Percentiles rank a stretch among this genome's conserved stretches.
These are phyloP conservation scores for Catotricha subobsoleta DNA, from an alignment of 2,888 invertebrate species.

Conservation along the genomic window DNA sequence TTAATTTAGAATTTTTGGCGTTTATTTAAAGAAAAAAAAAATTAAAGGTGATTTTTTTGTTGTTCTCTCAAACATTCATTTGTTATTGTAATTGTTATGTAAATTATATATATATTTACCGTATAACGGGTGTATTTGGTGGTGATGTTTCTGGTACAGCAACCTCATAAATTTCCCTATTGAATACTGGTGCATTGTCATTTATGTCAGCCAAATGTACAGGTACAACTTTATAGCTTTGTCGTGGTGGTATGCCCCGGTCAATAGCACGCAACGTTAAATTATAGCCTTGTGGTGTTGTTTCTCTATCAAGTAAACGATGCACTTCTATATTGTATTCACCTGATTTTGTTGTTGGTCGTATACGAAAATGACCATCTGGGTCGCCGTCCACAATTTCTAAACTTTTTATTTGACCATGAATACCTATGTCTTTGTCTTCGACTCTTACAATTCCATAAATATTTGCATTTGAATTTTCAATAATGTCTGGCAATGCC, in stretches of 20 bases:
- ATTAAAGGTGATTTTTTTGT: too few relatives aligned
- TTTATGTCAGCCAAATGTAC: slow-evolving; percentile 65
- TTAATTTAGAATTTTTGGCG: too few relatives aligned
- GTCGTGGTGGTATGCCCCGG: slow-evolving; percentile 48
- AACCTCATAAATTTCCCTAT: slow-evolving; percentile 59
- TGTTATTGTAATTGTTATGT: too few relatives aligned
- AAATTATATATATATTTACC: too few relatives aligned
- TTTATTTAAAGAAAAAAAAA: too few relatives aligned
- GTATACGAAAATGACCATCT: slow-evolving; percentile 70
- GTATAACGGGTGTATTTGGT: slow-evolving; percentile 69
- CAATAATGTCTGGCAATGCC: slow-evolving; percentile 60
- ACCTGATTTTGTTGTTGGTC: slow-evolving; percentile 39
- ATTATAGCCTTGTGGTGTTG: slow-evolving; percentile 65
- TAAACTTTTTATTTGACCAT: slow-evolving; percentile 63
- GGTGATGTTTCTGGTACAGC: slow-evolving; percentile 79
- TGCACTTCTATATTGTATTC: slow-evolving; percentile 68
- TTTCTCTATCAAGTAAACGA: slow-evolving; percentile 58
- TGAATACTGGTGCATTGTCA: slow-evolving; percentile 37
- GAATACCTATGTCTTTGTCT: slow-evolving; percentile 67
- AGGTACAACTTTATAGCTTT: slow-evolving; percentile 61
- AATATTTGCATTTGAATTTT: slow-evolving; percentile 64
- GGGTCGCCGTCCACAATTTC: slow-evolving; percentile 83
- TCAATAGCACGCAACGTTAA: slow-evolving; percentile 73
- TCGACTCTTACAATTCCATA: slow-evolving; percentile 76
- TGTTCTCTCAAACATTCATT: too few relatives aligned